phyloP scores from a whole-genome alignment of 2,888 invertebrate species.

The Cremastinae sp. region DNA sequence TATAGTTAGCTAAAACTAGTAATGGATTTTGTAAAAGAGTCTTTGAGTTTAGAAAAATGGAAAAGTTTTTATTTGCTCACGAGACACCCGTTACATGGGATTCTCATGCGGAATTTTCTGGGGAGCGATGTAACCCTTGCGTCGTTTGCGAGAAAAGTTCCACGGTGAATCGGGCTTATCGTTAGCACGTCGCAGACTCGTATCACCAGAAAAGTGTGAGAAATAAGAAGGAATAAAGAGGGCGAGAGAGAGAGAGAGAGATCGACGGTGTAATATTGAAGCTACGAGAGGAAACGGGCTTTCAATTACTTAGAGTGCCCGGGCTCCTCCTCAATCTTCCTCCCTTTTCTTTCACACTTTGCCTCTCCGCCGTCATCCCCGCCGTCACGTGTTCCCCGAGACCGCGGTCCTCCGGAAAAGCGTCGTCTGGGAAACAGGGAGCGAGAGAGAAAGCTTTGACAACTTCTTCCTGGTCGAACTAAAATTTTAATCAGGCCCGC shows the following conservation, averaged over 20 bases:
- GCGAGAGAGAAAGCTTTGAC: conserved; percentile 49
- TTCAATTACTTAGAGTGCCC: conserved; percentile 70
- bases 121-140: background rate
- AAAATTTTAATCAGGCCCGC: conserved; percentile 63
- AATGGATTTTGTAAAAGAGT: too few species aligned
- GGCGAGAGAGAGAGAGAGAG: conserved; percentile 38
- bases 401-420: conserved; percentile 19
- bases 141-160: conserved; percentile 29
- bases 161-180: conserved; percentile 59
- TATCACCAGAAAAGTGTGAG: background rate
- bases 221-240: conserved; percentile 35
- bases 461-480: conserved; percentile 58
- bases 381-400: background rate
- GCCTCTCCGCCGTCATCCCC: background rate
- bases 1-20: too few species aligned
- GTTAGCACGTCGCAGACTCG: conserved; percentile 42
- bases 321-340: conserved; percentile 40
- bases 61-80: too few species aligned
- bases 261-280: conserved; percentile 39
- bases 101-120: background rate
- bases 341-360: background rate
- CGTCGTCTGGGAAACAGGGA: conserved; percentile 26
- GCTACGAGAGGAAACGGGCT: conserved; percentile 59
- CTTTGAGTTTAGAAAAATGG: too few species aligned
- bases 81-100: background rate